Evolutionary conservation across 2,888 invertebrate species (phyloP), one percentile per base, ranked within the genome.

Genomic region (Monopis laevigella): DNA sequence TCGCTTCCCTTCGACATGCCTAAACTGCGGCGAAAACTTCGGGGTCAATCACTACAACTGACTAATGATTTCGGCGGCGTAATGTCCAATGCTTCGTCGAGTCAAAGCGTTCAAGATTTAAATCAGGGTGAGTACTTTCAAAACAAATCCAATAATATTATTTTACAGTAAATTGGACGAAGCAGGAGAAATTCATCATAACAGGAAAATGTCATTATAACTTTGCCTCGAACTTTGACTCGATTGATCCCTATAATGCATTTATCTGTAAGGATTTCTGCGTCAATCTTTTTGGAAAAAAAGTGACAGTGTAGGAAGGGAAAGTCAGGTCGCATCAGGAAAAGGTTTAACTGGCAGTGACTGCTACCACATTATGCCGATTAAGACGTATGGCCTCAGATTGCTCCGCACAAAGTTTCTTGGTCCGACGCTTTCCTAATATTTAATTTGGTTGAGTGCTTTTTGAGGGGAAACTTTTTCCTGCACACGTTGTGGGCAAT

Each of bases 1-100:
- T 87, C 93, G 62, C 82, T 94, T 59, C 94, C 94, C 43, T 94
- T 94, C 64, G 93, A 94, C 64, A 94, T 94, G 94, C 94, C 94
- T 19, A 94, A 94, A 70, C 73, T 94, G 43, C 83, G 92, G 46
- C 81, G 93, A 40, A 86, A 92, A 48, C 70, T 92, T 53, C 84
- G 92, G 48, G 86, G 87, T 47, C 75, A 83, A 46, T 82, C 82
- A 2, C 52, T 81, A 46, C 82, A 84, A 55, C 84, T 88, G 52
- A 88, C 86, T 45, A 74, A 64, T 51, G 80, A 80, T 45, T 90
- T 90, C 58, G 87, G 87, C 44, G 85, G 84, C 55, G 88, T 86
- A 48, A 87, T 87, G 39, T 91, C 91, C 4, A 91, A 90, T 56
- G 90, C 90, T 35, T 92, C 92, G 12, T 91, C 91, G 16, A 92